Evolutionary conservation across 1,140 invertebrate genomes (phyloP), one percentile per base, ranked within the genome.

Genomic region (Anoplophora glabripennis): DNA sequence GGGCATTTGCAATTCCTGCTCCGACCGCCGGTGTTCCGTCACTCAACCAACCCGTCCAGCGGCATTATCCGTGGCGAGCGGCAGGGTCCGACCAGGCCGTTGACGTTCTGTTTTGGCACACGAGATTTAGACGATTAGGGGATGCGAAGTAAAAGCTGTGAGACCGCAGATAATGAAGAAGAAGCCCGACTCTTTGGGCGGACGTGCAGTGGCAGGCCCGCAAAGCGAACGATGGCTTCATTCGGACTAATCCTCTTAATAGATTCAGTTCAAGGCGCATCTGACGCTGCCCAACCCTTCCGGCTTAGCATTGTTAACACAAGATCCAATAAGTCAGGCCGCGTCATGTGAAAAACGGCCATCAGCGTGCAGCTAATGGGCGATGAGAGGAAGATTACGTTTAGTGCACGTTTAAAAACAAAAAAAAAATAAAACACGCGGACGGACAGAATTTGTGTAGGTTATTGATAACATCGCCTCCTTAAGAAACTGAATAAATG

Each of bases 221-320:
- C 53, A 40, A 46, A 54, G 63, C 59, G 54, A 54, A 55, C 59
- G 67, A 71, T 65, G 69, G 70, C 71, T 72, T 72, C 71, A 72
- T 70, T 64, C 64, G 63, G 67, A 69, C 65, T 64, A 74, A 74
- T 74, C 72, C 71, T 67, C 72, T 74, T 74, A 74, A 74, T 74
- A 72, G 71, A 74, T 74, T 74, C 72, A 68, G 67, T 66, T 67
- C 68, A 67, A 68, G 64, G 59, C 68, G 66, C 67, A 68, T 69
- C 59, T 61, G 63, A 14, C 53, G 12, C 41, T 40, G 18, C 21
- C 34, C 61, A 72, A 73, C 72, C 72, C 70, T 74, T 74, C 72
- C 69, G 63, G 72, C 72, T 74, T 74, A 73, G 62, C 64, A 64
- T 71, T 74, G 71, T 74, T 73, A 74, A 71, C 71, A 71, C 68